Percentiles rank a stretch among this genome's conserved stretches.
These are phyloP conservation scores for Neolamprologus falcicula DNA, from an alignment of 2,113 vertebrate species.

Conservation along the genomic window DNA sequence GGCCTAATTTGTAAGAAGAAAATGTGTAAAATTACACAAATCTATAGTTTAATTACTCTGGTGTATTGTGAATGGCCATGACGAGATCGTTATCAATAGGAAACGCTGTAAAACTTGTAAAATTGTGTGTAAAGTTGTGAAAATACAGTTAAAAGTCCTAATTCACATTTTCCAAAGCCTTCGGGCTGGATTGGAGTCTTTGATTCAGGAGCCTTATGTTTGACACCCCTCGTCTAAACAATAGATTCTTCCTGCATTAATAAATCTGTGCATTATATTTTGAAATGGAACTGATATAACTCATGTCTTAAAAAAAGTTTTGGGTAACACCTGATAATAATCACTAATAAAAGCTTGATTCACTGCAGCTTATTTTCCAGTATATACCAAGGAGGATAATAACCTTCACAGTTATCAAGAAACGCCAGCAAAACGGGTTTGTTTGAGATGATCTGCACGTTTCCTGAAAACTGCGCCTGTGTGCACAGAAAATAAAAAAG, in stretches of 20 bases:
- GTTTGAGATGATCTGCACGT: not conserved
- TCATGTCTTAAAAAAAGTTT: rapidly evolving
- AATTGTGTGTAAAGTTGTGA: not conserved
- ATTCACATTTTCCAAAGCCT: not conserved
- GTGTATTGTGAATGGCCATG: not conserved
- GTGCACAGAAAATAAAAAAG: not conserved
- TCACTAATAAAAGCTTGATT: not conserved
- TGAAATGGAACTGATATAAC: not conserved
- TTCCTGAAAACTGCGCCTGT: not conserved
- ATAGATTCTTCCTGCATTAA: not conserved
- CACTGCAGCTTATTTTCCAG: not conserved
- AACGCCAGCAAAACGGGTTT: rapidly evolving
- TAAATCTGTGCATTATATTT: not conserved
- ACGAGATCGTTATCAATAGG: rapidly evolving
- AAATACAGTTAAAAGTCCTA: rapidly evolving
- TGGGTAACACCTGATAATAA: not conserved
- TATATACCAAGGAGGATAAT: not conserved
- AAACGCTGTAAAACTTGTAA: not conserved
- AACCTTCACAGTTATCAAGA: not conserved
- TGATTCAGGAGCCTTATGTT: not conserved
- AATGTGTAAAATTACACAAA: not conserved
- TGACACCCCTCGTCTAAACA: not conserved
- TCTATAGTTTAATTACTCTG: not conserved
- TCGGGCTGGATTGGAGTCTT: rapidly evolving
- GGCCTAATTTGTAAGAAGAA: not conserved